Evolutionary conservation across 2,113 vertebrate species (phyloP).

Genomic region (Seriola aureovittata): DNA sequence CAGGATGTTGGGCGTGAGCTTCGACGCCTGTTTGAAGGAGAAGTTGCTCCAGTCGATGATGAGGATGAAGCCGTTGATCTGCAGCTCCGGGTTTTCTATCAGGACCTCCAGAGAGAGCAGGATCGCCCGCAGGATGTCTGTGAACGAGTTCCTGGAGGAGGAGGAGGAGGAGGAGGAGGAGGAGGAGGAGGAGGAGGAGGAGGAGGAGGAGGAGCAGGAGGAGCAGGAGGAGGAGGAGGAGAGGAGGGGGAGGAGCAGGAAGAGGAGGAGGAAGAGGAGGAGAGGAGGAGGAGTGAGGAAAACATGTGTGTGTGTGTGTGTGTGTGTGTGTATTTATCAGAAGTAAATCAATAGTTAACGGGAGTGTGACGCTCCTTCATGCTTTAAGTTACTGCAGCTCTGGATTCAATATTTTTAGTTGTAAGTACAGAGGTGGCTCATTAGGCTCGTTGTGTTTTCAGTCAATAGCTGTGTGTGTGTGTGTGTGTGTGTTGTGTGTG

Average conservation of each 20-base stretch:
- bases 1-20: conserved; percentile 97
- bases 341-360: conserved; percentile 34
- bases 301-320: too few relatives aligned
- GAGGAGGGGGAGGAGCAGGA: not conserved
- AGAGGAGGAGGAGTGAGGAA: not conserved
- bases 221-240: too few relatives aligned
- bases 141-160: conserved; percentile 81
- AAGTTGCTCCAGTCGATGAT: conserved; percentile 99
- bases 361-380: not conserved
- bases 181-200: too few relatives aligned
- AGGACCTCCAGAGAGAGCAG: conserved; percentile 97
- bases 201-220: not conserved
- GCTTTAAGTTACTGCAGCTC: conserved; percentile 11
- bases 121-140: conserved; percentile 97
- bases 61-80: conserved; percentile 98
- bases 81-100: conserved; percentile 97
- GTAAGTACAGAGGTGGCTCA: conserved; percentile 9
- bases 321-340: not conserved
- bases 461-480: conserved; percentile 17
- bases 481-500: conserved; percentile 22
- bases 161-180: not conserved
- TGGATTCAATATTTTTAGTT: not conserved
- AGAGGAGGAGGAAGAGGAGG: not conserved
- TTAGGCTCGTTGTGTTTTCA: conserved; percentile 24
- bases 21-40: conserved; percentile 99